Percentiles rank a stretch among this genome's conserved stretches.
phyloP scores from a whole-genome alignment of 2,113 vertebrate species.

The Lagenorhynchus albirostris region DNA sequence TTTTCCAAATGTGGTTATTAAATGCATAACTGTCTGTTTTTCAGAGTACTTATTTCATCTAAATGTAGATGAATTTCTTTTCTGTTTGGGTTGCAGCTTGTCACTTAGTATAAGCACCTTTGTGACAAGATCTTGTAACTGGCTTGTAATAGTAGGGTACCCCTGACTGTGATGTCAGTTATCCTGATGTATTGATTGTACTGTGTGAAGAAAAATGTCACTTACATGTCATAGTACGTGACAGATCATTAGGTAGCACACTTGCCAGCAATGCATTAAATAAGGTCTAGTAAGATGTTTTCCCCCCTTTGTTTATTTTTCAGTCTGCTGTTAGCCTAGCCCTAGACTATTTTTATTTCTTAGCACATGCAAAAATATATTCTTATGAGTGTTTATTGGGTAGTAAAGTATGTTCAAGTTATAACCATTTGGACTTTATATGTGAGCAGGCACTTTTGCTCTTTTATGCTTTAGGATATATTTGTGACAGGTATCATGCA shows the following conservation, averaged over 20 bases:
- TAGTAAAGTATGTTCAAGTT: neutral
- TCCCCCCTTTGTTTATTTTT: neutral
- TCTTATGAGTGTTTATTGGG: neutral
- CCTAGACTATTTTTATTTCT: neutral
- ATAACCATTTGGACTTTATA: neutral
- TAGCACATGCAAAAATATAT: neutral
- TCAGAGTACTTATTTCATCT: neutral
- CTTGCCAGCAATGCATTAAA: neutral
- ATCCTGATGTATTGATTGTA: constrained; percentile 1
- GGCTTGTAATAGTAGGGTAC: constrained; percentile 26
- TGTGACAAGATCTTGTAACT: constrained; percentile 17
- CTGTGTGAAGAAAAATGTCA: constrained; percentile 21
- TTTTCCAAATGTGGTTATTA: neutral
- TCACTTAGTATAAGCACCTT: neutral
- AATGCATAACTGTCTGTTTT: neutral
- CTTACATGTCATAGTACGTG: neutral
- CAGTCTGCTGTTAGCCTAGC: neutral
- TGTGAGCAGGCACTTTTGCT: neutral
- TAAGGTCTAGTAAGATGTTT: neutral
- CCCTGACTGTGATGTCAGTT: constrained; percentile 12
- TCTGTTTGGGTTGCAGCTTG: neutral
- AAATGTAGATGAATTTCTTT: neutral
- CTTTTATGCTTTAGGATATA: neutral
- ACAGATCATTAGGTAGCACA: neutral
- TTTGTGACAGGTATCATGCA: neutral